Evolutionary conservation across 2,888 invertebrate genomes (phyloP).

Genomic region (Dynastes grantii): DNA sequence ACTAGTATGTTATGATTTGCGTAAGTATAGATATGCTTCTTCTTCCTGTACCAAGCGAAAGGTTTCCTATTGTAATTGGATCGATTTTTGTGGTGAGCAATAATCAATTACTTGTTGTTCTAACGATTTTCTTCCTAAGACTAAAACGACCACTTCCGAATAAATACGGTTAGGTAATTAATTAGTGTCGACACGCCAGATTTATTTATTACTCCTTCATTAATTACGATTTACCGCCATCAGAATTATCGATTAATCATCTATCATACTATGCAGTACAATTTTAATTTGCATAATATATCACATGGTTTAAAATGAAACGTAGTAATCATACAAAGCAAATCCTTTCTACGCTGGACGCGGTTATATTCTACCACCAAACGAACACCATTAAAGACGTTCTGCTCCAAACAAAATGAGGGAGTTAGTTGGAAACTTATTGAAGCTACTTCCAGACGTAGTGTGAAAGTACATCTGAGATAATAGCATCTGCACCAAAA

Average conservation of each 20-base stretch:
- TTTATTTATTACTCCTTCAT: conserved; percentile 45
- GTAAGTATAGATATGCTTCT: too few relatives aligned
- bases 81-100: too few relatives aligned
- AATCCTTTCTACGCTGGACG: not conserved
- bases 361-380: not conserved
- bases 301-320: not conserved
- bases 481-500: not conserved
- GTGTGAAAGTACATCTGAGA: not conserved
- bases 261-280: conserved; percentile 38
- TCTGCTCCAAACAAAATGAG: too few relatives aligned
- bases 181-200: conserved; percentile 24
- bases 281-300: conserved; percentile 29
- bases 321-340: not conserved
- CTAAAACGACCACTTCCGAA: not conserved
- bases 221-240: conserved; percentile 33
- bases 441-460: not conserved
- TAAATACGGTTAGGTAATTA: conserved; percentile 26
- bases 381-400: not conserved
- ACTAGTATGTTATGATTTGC: too few relatives aligned
- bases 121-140: too few relatives aligned
- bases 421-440: not conserved
- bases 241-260: conserved; percentile 31
- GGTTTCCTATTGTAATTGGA: too few relatives aligned
- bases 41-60: too few relatives aligned
- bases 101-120: too few relatives aligned